phyloP scores from a whole-genome alignment of 1,140 invertebrate genomes.

The Caenorhabditis brenneri region DNA sequence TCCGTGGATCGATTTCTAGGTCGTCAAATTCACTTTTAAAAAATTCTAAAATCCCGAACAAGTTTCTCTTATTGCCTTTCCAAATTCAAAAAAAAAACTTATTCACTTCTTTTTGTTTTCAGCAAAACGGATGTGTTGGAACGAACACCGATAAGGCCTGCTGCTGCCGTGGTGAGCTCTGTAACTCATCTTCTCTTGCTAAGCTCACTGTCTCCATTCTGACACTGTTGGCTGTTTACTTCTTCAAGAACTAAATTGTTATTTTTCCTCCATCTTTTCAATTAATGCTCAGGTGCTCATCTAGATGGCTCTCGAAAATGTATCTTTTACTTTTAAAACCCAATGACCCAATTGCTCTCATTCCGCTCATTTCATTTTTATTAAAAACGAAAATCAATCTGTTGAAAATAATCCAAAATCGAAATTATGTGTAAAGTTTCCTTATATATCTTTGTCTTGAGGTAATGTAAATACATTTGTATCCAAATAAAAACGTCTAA shows the following conservation, averaged over 20 bases:
- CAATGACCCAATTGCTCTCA: conserved; percentile 23
- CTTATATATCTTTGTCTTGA: neutral
- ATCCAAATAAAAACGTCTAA: neutral
- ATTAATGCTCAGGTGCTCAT: conserved; percentile 15
- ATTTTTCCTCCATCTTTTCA: neutral
- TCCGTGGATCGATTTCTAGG: too few relatives aligned
- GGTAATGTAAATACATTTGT: neutral
- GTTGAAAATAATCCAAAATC: neutral
- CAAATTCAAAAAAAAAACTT: neutral
- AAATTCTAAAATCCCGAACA: too few relatives aligned
- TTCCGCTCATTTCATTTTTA: neutral
- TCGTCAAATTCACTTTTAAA: too few relatives aligned
- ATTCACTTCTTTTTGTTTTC: neutral
- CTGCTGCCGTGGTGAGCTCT: conserved; percentile 45
- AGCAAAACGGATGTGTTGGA: conserved; percentile 47
- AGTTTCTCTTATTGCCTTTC: too few relatives aligned
- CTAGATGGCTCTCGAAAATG: neutral
- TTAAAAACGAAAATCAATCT: neutral
- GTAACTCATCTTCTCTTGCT: conserved; percentile 30
- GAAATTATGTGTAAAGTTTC: neutral
- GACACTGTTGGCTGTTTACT: conserved; percentile 8
- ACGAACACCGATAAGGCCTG: conserved; percentile 34
- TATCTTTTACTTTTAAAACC: neutral
- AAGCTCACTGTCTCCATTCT: conserved; percentile 10
- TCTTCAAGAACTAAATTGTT: conserved; percentile 29